Evolutionary conservation across 2,797 vertebrate species (phyloP).

Genomic region (Argya squamiceps): DNA sequence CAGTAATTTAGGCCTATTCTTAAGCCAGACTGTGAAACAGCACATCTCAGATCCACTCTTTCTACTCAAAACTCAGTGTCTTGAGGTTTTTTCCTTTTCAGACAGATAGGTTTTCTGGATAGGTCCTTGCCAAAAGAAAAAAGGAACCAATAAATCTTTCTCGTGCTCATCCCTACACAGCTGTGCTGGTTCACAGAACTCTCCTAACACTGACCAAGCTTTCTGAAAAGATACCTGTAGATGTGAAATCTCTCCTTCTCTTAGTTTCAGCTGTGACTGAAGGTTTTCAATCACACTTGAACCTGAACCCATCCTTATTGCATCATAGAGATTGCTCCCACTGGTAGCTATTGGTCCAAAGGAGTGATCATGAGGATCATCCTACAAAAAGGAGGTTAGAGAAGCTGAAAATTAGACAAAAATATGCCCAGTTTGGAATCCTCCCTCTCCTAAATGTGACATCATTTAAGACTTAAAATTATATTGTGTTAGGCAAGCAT

Average conservation of each 20-base stretch:
- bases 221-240: conserved; percentile 84
- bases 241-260: conserved; percentile 94
- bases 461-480: background rate
- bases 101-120: background rate
- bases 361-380: conserved; percentile 87
- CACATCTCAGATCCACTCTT: background rate
- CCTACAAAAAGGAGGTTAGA: conserved; percentile 72
- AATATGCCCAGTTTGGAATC: background rate
- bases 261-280: conserved; percentile 94
- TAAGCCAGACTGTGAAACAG: background rate
- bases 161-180: background rate
- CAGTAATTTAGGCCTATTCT: background rate
- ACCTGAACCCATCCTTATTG: conserved; percentile 89
- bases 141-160: background rate
- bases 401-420: background rate
- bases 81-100: background rate
- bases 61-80: background rate
- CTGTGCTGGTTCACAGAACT: background rate
- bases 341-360: conserved; percentile 82
- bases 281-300: conserved; percentile 95
- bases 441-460: background rate
- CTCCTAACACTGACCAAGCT: background rate
- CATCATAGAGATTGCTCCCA: conserved; percentile 92
- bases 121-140: background rate
- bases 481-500: background rate